These are phyloP conservation scores for Myiozetetes cayanensis DNA, from an alignment of 2,113 vertebrate species.

Conservation along the genomic window DNA sequence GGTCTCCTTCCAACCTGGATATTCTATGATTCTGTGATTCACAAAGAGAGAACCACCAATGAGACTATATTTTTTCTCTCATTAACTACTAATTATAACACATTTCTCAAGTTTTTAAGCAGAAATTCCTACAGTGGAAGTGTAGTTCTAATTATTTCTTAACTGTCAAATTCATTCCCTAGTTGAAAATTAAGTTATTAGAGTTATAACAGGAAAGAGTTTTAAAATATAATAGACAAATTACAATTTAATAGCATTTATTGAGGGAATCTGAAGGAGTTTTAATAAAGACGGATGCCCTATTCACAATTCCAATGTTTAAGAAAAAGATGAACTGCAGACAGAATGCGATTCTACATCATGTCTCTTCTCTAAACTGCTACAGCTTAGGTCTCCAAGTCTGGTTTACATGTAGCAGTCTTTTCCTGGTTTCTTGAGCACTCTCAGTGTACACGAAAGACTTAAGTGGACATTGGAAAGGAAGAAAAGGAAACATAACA, in stretches of 20 bases:
- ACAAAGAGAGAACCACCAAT: constrained; percentile 6
- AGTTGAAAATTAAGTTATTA: neutral
- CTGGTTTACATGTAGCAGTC: neutral
- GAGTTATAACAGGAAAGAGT: neutral
- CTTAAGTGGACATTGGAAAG: neutral
- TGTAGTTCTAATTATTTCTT: neutral
- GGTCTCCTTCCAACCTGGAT: neutral
- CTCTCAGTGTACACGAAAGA: neutral
- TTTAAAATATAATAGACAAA: constrained; percentile 4
- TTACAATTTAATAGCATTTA: neutral
- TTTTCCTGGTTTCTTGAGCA: neutral
- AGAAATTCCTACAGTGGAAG: neutral
- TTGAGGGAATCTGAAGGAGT: neutral
- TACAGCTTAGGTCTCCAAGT: neutral
- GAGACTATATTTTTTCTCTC: neutral
- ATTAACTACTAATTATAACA: constrained; percentile 20
- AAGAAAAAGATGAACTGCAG: neutral
- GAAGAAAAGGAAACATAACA: neutral
- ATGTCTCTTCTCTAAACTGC: neutral
- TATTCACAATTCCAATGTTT: neutral
- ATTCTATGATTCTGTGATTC: neutral
- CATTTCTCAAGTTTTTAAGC: neutral
- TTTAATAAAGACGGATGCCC: neutral
- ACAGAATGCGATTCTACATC: neutral
- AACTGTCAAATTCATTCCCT: neutral